These are phyloP conservation scores for Oriolus oriolus DNA, from an alignment of 2,113 vertebrate genomes.

Conservation along the genomic window DNA sequence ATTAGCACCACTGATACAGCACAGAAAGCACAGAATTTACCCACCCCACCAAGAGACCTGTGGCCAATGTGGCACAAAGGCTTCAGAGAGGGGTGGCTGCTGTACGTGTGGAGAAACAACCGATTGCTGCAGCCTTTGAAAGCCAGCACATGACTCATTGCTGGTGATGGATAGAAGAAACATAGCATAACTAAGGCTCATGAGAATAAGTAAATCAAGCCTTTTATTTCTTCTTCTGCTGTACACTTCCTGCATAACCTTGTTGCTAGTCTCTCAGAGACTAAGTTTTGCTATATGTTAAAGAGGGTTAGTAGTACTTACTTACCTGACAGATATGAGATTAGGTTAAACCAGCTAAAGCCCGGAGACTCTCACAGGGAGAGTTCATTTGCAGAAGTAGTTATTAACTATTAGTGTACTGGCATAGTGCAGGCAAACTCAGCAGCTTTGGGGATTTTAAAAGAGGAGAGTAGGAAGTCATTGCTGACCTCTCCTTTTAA, in stretches of 20 bases:
- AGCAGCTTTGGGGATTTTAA: constrained; percentile 33
- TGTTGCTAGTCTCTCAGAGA: constrained; percentile 13
- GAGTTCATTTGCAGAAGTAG: background rate
- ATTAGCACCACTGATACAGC: background rate
- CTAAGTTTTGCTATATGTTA: background rate
- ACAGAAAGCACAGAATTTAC: background rate
- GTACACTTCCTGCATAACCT: constrained; percentile 23
- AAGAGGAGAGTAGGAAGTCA: constrained; percentile 17
- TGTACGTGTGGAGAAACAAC: background rate
- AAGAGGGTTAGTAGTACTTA: constrained; percentile 3
- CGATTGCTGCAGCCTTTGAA: background rate
- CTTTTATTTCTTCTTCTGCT: background rate
- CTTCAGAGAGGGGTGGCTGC: background rate
- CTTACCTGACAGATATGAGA: constrained; percentile 31
- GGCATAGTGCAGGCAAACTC: background rate
- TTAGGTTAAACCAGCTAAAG: constrained; percentile 35
- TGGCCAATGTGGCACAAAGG: background rate
- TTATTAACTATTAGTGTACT: constrained; percentile 3
- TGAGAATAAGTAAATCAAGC: background rate
- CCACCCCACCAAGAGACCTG: background rate
- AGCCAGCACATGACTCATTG: background rate
- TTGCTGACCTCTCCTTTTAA: constrained; percentile 39
- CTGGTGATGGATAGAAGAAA: background rate
- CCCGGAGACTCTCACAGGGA: background rate
- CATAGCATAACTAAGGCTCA: background rate